Evolutionary conservation across 2,113 vertebrate species (phyloP).

Genomic region (Craseonycteris thonglongyai): DNA sequence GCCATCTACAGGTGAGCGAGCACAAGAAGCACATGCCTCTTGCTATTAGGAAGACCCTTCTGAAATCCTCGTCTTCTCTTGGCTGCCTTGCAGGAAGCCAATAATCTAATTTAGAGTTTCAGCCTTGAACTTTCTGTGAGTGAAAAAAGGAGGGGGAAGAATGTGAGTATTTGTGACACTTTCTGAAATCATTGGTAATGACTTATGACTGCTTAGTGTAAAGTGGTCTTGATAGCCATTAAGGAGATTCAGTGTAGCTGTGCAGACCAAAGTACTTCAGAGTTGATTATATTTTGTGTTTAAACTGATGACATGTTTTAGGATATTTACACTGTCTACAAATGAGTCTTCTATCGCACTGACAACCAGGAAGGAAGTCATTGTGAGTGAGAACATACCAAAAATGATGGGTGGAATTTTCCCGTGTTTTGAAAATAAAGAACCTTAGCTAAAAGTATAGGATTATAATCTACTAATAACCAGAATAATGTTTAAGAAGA

Average conservation of each 20-base stretch:
- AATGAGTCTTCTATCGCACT: neutral
- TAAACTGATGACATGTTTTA: neutral
- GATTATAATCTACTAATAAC: neutral
- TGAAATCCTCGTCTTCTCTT: neutral
- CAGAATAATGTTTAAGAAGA: neutral
- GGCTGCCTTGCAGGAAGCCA: neutral
- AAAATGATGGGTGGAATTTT: neutral
- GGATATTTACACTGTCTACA: neutral
- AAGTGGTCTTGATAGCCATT: neutral
- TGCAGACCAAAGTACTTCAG: neutral
- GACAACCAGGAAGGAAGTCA: neutral
- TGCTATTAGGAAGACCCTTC: neutral
- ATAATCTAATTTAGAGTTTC: neutral
- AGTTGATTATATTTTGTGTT: neutral
- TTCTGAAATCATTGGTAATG: neutral
- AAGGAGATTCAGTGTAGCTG: neutral
- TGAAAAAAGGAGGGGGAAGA: neutral
- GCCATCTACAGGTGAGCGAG: slow-evolving; percentile 93
- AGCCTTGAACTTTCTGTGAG: neutral
- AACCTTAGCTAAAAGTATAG: neutral
- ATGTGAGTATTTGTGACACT: neutral
- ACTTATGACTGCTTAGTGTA: neutral
- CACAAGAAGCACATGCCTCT: neutral
- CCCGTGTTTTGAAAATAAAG: neutral
- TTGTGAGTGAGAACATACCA: neutral